phyloP scores from a whole-genome alignment of 2,797 vertebrate species.

The Columba guinea region DNA sequence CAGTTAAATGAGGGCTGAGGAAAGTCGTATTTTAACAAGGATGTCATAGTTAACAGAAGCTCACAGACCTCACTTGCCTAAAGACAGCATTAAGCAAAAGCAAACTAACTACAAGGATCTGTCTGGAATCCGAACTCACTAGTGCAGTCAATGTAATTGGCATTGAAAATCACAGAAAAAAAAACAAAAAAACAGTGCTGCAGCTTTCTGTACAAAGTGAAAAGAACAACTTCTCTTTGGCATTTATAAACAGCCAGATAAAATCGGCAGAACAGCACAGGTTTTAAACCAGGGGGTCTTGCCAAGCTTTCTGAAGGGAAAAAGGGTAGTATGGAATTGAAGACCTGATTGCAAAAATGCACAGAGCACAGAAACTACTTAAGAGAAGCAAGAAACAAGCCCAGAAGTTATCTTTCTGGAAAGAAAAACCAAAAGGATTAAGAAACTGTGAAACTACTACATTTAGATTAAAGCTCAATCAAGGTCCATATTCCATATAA shows the following conservation, averaged over 20 bases:
- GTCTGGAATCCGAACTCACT: neutral
- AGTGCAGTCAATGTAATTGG: neutral
- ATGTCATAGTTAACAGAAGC: neutral
- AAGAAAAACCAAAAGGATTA: neutral
- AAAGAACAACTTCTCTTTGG: neutral
- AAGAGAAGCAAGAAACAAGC: neutral
- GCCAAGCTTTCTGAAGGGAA: neutral
- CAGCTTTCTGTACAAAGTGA: neutral
- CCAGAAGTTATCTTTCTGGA: neutral
- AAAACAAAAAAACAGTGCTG: rapidly evolving
- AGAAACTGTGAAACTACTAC: neutral
- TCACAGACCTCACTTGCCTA: neutral
- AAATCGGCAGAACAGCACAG: neutral
- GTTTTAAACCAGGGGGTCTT: neutral
- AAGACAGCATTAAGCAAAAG: neutral
- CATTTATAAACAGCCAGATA: neutral
- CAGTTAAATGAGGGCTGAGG: neutral
- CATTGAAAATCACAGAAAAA: neutral
- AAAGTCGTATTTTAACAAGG: neutral
- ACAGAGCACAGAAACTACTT: neutral
- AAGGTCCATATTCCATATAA: neutral
- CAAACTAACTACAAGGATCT: neutral
- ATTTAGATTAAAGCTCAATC: neutral
- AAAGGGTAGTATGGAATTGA: neutral
- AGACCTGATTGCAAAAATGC: neutral